phyloP scores from a whole-genome alignment of 1,140 invertebrate genomes.

The Nautilus pompilius region DNA sequence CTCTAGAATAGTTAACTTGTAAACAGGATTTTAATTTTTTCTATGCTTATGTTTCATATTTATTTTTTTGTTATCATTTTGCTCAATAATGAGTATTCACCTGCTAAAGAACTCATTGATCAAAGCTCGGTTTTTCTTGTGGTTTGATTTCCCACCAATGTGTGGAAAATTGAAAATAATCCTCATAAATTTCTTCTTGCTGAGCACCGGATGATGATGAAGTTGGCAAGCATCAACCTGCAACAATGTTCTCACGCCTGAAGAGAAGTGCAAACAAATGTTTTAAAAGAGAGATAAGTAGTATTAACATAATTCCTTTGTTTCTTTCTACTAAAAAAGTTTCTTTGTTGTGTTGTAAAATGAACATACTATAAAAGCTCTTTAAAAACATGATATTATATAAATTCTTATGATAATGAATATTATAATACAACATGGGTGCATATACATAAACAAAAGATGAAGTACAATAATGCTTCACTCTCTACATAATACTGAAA shows the following conservation, averaged over 20 bases:
- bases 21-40: too few species aligned
- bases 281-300: neutral
- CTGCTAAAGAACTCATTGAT: slow-evolving; percentile 61
- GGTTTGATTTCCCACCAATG: slow-evolving; percentile 65
- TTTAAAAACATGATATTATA: too few species aligned
- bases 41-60: too few species aligned
- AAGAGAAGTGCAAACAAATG: slow-evolving; percentile 30
- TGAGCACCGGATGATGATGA: slow-evolving; percentile 35
- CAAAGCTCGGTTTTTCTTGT: slow-evolving; percentile 62
- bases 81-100: slow-evolving; percentile 27
- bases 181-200: slow-evolving; percentile 52
- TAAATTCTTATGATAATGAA: too few species aligned
- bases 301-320: neutral
- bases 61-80: too few species aligned
- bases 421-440: too few species aligned
- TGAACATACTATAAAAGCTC: neutral
- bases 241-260: slow-evolving; percentile 57
- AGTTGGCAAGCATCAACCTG: slow-evolving; percentile 58
- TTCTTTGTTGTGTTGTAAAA: neutral
- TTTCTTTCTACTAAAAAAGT: too few species aligned
- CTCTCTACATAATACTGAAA: too few species aligned
- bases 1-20: too few species aligned
- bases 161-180: slow-evolving; percentile 69
- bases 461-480: too few species aligned
- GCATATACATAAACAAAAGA: too few species aligned